Evolutionary conservation across 1,140 invertebrate species (phyloP), one percentile per base, ranked within the genome.

Genomic region (Ips nitidus): DNA sequence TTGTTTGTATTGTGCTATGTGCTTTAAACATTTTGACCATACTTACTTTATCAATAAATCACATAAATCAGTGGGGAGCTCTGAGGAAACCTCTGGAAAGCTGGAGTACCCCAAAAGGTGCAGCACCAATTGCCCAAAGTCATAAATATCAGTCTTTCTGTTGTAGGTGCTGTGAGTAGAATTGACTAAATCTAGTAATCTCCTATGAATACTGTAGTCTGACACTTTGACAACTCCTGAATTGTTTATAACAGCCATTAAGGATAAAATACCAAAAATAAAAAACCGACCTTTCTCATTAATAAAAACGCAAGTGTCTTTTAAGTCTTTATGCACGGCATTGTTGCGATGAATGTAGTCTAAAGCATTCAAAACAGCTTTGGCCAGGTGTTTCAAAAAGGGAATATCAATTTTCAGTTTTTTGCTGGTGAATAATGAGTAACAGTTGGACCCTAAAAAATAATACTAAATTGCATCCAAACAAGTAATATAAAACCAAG

Each of bases 291-390:
- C 88, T 41, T 75, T 77, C n/a, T 82, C 67, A 50, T 57, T 66
- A 36, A 78, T 60, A 75, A 89, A 89, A 47, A 92, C 83, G 73
- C 86, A 90, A 5, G 85, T 84, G 58, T 87, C 85, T 8, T 87
- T 80, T 4, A 94, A 76, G 81, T 91, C 87, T 76, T 89, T 90
- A 78, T 94, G 91, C 1, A 91, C 89, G 4, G 94, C 86, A 74
- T 89, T 89, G 76, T 93, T 92, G 53, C 86, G 82, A 76, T 94
- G 92, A 7, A 94, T 80, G 78, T 88, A 92, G 22, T 87, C 80
- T 3, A 94, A 74, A 1, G 88, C 89, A 56, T 85, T 83, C 1
- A 94, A 77, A 37, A 93, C 83, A 53, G 88, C 88, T 4, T 78
- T 80, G 1, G 88, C 84, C 69, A 91, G 85, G 78, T 86, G 82